Base-by-base conservation (phyloP, 2,113 vertebrate genomes). In the Tragulus kanchil region DNA sequence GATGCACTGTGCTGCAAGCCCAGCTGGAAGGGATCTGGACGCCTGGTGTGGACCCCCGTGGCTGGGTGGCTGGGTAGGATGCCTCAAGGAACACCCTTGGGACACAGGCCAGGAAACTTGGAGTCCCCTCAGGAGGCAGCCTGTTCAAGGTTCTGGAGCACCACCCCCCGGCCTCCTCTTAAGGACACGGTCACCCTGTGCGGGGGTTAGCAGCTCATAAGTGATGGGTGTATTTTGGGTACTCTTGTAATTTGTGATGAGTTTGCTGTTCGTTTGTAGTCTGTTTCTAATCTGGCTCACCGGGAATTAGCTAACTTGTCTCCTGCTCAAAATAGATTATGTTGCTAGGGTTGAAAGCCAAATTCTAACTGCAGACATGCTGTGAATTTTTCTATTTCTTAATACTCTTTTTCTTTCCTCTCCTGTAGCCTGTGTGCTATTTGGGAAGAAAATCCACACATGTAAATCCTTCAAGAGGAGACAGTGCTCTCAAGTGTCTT, bases 241-340 rank as follows among this genome's bases (percentile, higher is more conserved):
- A 0, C 56, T 45, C 85, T 17, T 62, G 54, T 78, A 45, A 67
- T 95, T 92, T 69, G 85, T 59, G 69, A 77, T 48, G 90, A 64
- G 79, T 62, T 92, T 87, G 92, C 97, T 93, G 21, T 82, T 89
- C 86, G n/a, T 89, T 89, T 96, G 90, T 93, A 83, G 92, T 82
- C 89, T 97, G 77, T 82, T 96, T 94, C 83, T 95, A 92, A 97
- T 97, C 94, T 92, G 93, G 89, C 92, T 97, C 95, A 69, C 96
- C 75, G 50, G 93, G 93, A 97, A 94, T 95, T 89, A 97, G 85
- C 78, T 62, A 85, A 87, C 36, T 95, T 26, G 56, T 96, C 93
- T 96, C 36, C 11, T 75, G 86, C 95, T 97, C 96, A 97, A 77
- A 96, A 96, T 97, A 95, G 96, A 97, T 65, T n/a, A 3, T 58